These are phyloP conservation scores for Corydoras sp. DNA, from an alignment of 2,113 vertebrate species.

Conservation along the genomic window DNA sequence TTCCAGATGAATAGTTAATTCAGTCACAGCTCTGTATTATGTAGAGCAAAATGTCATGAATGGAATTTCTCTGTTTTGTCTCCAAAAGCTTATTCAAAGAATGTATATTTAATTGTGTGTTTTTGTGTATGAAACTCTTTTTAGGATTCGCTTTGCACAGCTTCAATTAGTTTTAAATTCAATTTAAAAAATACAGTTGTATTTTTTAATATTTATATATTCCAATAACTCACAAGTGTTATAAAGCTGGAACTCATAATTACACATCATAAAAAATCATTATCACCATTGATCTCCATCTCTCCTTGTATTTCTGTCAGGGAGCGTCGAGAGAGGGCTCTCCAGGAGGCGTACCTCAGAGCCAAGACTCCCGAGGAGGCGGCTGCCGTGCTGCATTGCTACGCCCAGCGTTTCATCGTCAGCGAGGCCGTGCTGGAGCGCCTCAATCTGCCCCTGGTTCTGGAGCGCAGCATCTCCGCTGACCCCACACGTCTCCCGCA, in stretches of 20 bases:
- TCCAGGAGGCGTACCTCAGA: conserved; percentile 79
- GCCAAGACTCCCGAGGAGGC: conserved; percentile 85
- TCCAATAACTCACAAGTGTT: neutral
- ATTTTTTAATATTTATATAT: neutral
- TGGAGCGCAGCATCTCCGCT: conserved; percentile 88
- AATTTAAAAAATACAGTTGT: no score
- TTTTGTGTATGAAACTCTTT: no score
- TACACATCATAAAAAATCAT: neutral
- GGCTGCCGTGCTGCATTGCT: conserved; percentile 77
- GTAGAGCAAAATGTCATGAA: no score
- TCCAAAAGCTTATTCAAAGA: no score
- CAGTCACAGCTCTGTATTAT: no score
- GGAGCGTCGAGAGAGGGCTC: conserved; percentile 82
- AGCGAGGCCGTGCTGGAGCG: conserved; percentile 87
- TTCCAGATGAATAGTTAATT: no score
- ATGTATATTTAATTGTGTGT: no score
- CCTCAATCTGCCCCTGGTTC: conserved; percentile 86
- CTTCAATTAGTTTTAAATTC: no score
- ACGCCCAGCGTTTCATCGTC: conserved; percentile 93
- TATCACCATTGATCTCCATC: neutral
- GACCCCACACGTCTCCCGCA: conserved; percentile 72
- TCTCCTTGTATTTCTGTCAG: conserved; percentile 42
- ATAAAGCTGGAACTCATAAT: no score
- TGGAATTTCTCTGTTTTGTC: no score
- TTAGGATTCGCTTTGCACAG: no score